These are phyloP conservation scores for Microcebus lehilahytsara DNA, from an alignment of 2,113 vertebrate genomes.

Conservation along the genomic window DNA sequence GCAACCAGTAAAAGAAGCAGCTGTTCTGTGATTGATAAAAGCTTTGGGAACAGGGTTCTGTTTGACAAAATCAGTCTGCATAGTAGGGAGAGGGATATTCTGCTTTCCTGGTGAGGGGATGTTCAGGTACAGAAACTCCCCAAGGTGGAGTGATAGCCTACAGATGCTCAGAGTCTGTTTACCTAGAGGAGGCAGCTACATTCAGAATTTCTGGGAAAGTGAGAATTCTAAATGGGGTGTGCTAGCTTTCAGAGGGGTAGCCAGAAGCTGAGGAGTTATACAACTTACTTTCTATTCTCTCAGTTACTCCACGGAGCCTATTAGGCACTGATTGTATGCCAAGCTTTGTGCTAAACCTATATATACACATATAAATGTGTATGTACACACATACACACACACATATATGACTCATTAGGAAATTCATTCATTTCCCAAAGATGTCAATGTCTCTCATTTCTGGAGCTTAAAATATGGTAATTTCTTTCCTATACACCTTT, in stretches of 20 bases:
- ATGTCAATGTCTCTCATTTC: not conserved
- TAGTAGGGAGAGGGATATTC: too few species aligned
- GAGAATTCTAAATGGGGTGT: not conserved
- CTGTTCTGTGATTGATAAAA: not conserved
- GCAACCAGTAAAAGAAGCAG: not conserved
- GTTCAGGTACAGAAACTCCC: not conserved
- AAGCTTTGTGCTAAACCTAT: not conserved
- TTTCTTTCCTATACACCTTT: not conserved
- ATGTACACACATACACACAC: too few species aligned
- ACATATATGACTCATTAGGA: not conserved
- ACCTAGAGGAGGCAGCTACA: not conserved
- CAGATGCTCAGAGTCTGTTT: not conserved
- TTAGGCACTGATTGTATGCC: not conserved
- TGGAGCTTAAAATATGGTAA: not conserved
- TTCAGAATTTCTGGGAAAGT: not conserved
- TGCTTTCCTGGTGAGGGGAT: not conserved
- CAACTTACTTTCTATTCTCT: not conserved
- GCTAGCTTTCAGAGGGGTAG: not conserved
- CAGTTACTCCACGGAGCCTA: not conserved
- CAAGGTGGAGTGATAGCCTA: not conserved
- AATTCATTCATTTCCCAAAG: not conserved
- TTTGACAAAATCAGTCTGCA: not conserved
- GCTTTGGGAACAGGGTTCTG: not conserved
- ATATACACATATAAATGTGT: not conserved
- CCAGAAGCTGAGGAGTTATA: not conserved